phyloP scores from a whole-genome alignment of 2,113 vertebrate species.

The Eolophus roseicapilla region DNA sequence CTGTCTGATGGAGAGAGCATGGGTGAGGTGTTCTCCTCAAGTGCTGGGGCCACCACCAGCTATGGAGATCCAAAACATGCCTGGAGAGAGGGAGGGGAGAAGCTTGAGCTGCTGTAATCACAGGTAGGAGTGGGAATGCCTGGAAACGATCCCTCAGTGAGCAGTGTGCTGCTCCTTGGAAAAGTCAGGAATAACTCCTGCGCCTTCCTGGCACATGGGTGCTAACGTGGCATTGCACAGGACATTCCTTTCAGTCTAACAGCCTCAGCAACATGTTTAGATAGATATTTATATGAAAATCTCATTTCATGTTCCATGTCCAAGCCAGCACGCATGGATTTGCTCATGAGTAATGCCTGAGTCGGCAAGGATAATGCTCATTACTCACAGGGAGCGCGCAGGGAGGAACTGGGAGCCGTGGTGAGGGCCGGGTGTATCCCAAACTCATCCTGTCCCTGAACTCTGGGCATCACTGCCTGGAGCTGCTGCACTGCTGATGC shows the following conservation, averaged over 20 bases:
- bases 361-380: slow-evolving; percentile 29
- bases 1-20: neutral
- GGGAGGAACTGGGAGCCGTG: slow-evolving; percentile 16
- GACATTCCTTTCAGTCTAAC: neutral
- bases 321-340: slow-evolving; percentile 11
- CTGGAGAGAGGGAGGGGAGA: neutral
- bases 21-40: neutral
- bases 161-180: neutral
- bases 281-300: neutral
- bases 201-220: rapidly evolving
- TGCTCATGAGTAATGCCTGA: slow-evolving; percentile 42
- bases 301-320: neutral
- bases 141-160: neutral
- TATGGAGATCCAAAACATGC: neutral
- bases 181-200: neutral
- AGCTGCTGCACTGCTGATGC: neutral
- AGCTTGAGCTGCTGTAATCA: slow-evolving; percentile 19
- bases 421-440: neutral
- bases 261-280: neutral
- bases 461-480: neutral
- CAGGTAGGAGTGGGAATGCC: neutral
- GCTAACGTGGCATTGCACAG: neutral
- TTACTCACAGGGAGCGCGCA: slow-evolving; percentile 15
- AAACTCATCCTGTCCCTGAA: neutral
- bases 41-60: neutral